These are phyloP conservation scores for Hypanus sabinus DNA, from an alignment of 2,113 vertebrate species.

Conservation along the genomic window DNA sequence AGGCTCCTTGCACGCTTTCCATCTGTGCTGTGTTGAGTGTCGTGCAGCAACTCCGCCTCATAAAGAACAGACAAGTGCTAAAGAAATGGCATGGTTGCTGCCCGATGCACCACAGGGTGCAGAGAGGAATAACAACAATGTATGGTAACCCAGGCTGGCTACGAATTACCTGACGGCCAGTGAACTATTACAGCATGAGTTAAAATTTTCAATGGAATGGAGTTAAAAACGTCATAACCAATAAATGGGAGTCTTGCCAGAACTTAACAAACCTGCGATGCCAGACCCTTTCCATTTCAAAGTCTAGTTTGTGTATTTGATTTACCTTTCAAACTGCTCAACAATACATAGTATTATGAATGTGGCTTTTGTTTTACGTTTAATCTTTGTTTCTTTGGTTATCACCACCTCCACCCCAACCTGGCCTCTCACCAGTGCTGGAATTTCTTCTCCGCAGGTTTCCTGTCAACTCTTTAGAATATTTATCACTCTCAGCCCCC, in stretches of 20 bases:
- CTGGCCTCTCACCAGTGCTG: not conserved
- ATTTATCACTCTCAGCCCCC: conserved; percentile 19
- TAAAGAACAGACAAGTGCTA: no score
- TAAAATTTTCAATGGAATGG: not conserved
- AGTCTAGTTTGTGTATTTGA: not conserved
- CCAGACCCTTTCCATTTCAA: not conserved
- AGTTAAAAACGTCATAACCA: not conserved
- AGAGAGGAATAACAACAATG: no score
- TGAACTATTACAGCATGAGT: not conserved
- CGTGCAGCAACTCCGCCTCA: no score
- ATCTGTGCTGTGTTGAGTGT: no score
- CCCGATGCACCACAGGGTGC: no score
- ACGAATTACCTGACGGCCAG: no score
- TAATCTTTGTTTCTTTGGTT: not conserved
- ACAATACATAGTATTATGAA: not conserved
- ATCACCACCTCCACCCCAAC: not conserved
- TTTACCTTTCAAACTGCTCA: not conserved
- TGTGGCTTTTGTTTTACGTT: not conserved
- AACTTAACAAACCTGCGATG: not conserved
- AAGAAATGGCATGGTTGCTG: no score
- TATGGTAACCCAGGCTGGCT: not conserved
- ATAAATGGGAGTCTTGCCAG: not conserved
- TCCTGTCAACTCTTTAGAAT: not conserved
- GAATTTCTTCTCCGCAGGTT: not conserved
- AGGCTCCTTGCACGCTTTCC: no score